Base-by-base conservation (phyloP, 2,888 invertebrate genomes). In the Creontiades dilutus region DNA sequence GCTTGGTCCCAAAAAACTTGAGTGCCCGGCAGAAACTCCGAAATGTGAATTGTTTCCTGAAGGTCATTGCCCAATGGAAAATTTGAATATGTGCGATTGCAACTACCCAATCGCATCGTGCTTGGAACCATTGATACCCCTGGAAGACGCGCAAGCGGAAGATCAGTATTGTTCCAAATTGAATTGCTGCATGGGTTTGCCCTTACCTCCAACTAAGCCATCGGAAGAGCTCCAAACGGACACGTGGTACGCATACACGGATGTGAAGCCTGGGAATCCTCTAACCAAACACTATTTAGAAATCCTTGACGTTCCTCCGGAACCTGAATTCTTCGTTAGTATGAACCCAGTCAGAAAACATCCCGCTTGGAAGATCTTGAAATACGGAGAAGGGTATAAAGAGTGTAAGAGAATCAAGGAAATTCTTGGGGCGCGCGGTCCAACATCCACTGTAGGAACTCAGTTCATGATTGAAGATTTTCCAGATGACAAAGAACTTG, bases 121-220 rank as follows among this genome's bases (percentile, higher is more conserved):
- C 52, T n/a, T 91, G 75, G 82, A 78, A 19, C 90, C 89, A 16
- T 27, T 82, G 23, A 76, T 89, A 57, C 61, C 47, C 9, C 75
- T 37, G 5, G 48, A 89, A 46, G 80, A 57, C n/a, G 82, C 81
- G 9, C 16, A 46, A 19, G 89, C 91, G 5, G 86, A 90, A 14
- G 81, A 81, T 12, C 91, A 91, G 52, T 91, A 90, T 47, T 85
- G 85, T 28, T 85, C 85, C 61, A 85, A 76, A 88, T 52, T 91
- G 68, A 48, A 91, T 81, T 91, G 91, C 55, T 91, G 91, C 75
- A 91, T 91, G 91, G 91, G 91, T 47, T 52, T 91, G 19, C 85
- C 90, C 23, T 57, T 76, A 16, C 91, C 91, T 47, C 91, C 91
- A 4, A 82, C 61, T 14, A 81, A 80, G 14, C 68, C 75, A 13